These are phyloP conservation scores for Agrochola lychnidis DNA, from an alignment of 2,888 invertebrate genomes.

Conservation along the genomic window DNA sequence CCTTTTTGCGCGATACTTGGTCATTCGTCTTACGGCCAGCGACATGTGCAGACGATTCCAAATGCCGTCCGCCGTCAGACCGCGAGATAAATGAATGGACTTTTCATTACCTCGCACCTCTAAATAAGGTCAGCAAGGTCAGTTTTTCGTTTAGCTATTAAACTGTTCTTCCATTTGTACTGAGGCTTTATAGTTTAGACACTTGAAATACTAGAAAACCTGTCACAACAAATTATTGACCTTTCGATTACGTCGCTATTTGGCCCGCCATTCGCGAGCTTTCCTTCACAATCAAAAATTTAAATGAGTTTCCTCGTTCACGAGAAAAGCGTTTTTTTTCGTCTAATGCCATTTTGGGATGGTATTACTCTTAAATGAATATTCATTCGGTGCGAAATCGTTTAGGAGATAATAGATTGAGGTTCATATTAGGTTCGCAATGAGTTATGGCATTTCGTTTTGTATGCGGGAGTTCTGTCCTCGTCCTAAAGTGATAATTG, in stretches of 20 bases:
- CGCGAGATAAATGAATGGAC: slow-evolving; percentile 74
- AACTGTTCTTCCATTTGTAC: background rate
- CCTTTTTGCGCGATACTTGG: slow-evolving; percentile 85
- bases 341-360: slow-evolving; percentile 86
- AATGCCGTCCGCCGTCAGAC: slow-evolving; percentile 70
- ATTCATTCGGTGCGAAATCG: slow-evolving; percentile 89
- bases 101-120: slow-evolving; percentile 62
- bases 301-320: slow-evolving; percentile 86
- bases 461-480: slow-evolving; percentile 79
- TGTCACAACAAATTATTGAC: slow-evolving; percentile 77
- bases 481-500: slow-evolving; percentile 77
- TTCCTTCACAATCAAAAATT: slow-evolving; percentile 88
- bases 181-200: slow-evolving; percentile 34
- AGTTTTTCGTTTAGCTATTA: slow-evolving; percentile 12
- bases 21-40: slow-evolving; percentile 86
- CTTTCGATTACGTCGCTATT: slow-evolving; percentile 80
- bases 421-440: slow-evolving; percentile 85
- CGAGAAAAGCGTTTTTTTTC: slow-evolving; percentile 81
- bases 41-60: slow-evolving; percentile 82
- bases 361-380: slow-evolving; percentile 89
- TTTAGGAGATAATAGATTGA: slow-evolving; percentile 89
- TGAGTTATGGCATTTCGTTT: slow-evolving; percentile 85
- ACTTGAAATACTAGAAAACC: slow-evolving; percentile 62
- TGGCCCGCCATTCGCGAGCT: slow-evolving; percentile 73
- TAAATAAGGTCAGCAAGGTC: slow-evolving; percentile 57